phyloP scores from a whole-genome alignment of 1,140 invertebrate genomes.

The Homalodisca vitripennis region DNA sequence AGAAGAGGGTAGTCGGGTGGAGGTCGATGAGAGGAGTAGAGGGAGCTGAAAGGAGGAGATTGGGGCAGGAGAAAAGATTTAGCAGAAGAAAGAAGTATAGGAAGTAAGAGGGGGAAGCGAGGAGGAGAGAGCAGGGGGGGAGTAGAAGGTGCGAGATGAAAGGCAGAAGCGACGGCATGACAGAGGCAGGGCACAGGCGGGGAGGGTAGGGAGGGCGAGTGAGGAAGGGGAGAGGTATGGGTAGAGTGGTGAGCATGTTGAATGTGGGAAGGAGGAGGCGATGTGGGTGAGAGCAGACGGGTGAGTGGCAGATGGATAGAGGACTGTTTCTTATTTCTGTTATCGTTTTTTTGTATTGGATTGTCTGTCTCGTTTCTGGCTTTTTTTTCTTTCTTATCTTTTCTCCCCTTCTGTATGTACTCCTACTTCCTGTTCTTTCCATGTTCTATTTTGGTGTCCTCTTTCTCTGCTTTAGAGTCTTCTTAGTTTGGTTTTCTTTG shows the following conservation, averaged over 20 bases:
- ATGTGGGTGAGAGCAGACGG: not conserved
- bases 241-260: not conserved
- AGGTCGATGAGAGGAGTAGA: constrained; percentile 15
- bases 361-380: no score
- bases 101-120: not conserved
- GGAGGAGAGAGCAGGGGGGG: not conserved
- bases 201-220: not conserved
- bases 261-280: not conserved
- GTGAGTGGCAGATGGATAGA: not conserved
- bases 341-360: no score
- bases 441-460: no score
- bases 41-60: not conserved
- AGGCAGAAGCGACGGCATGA: not conserved
- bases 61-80: not conserved
- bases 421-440: no score
- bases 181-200: not conserved
- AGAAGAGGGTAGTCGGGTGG: no score
- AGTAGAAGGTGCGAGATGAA: not conserved
- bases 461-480: no score
- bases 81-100: not conserved
- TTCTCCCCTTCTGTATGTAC: no score
- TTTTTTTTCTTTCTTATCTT: no score
- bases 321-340: no score
- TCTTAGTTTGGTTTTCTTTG: no score
- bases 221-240: not conserved